Evolutionary conservation across 2,113 vertebrate species (phyloP), one percentile per base, ranked within the genome.

Genomic region (Balaenoptera acutorostrata): DNA sequence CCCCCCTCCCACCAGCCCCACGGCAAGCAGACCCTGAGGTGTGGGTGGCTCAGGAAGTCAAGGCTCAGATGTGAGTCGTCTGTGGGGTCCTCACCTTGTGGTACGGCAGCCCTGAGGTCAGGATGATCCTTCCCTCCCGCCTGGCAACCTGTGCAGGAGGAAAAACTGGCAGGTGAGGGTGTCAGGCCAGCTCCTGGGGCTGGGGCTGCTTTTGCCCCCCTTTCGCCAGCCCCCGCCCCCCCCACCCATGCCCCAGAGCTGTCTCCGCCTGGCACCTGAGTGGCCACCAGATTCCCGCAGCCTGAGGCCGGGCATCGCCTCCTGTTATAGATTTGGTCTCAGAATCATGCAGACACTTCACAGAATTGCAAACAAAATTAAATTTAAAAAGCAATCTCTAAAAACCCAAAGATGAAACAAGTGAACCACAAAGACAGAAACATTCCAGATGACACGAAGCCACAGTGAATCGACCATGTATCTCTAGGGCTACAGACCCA

Each of bases 31-130:
- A 44, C 29, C 17, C 36, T 0, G 3, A 41, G 44, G 6, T 20
- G 29, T n/a, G 29, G 68, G 23, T 23, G n/a, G 21, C 41, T 9
- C 18, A 57, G 69, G 33, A 68, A 14, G 8, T 15, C 1, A 52
- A 18, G 31, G 33, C 61, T 69, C 10, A 8, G 69, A 7, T 14
- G 23, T 15, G 29, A 14, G 55, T 52, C 7, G 1, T 17, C 33
- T 15, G 20, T 0, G 39, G 49, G 63, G 78, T 3, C 97, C 99
- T 99, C 98, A 99, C 99, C 92, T 98, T 98, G 84, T 99, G 99
- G 97, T 99, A 99, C 0, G 99, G 99, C 63, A 99, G 98, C 59
- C 99, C 99, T 77, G 99, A 99, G 29, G 99, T 99, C 97, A 99
- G 99, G 97, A 99, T 99, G 92, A 99, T 95, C 68, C 99, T 98